Conservation (phyloP, 2,797 vertebrate genomes). For the Pseudomugil tenellus region DNA sequence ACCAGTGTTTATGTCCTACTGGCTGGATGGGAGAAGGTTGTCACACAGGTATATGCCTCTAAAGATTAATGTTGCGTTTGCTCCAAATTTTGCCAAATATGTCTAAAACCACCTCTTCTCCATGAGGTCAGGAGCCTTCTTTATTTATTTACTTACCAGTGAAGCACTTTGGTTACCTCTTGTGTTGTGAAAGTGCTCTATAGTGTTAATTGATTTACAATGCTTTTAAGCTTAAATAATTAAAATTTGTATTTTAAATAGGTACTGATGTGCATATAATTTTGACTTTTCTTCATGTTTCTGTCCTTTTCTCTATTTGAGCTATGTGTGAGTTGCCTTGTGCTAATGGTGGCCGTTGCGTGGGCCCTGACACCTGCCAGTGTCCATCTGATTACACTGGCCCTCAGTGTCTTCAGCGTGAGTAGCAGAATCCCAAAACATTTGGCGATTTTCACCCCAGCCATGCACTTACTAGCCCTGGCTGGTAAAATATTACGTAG, state of each 20-base stretch:
- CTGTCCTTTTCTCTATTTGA: slow-evolving; percentile 37
- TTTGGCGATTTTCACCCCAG: slow-evolving; percentile 23
- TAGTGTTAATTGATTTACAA: not conserved
- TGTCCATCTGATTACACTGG: slow-evolving; percentile 86
- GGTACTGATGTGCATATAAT: not conserved
- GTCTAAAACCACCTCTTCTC: not conserved
- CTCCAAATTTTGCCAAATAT: not conserved
- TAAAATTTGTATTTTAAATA: not conserved
- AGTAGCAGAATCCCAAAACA: slow-evolving; percentile 55
- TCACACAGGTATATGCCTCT: slow-evolving; percentile 78
- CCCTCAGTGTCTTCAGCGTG: slow-evolving; percentile 83
- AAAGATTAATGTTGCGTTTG: not conserved
- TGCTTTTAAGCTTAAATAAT: not conserved
- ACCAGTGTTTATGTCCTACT: slow-evolving; percentile 80
- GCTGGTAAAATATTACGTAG: slow-evolving; percentile 6
- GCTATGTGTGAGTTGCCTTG: slow-evolving; percentile 85
- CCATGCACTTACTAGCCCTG: no score
- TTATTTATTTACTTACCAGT: no score
- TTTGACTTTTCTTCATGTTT: not conserved
- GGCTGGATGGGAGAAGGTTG: slow-evolving; percentile 84
- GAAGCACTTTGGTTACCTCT: no score
- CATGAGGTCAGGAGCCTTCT: not conserved
- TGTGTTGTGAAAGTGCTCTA: no score
- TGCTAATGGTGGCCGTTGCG: slow-evolving; percentile 83
- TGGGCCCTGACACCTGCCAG: slow-evolving; percentile 82